Evolutionary conservation across 2,113 vertebrate genomes (phyloP), one percentile per base, ranked within the genome.

Genomic region (Dicentrarchus labrax): DNA sequence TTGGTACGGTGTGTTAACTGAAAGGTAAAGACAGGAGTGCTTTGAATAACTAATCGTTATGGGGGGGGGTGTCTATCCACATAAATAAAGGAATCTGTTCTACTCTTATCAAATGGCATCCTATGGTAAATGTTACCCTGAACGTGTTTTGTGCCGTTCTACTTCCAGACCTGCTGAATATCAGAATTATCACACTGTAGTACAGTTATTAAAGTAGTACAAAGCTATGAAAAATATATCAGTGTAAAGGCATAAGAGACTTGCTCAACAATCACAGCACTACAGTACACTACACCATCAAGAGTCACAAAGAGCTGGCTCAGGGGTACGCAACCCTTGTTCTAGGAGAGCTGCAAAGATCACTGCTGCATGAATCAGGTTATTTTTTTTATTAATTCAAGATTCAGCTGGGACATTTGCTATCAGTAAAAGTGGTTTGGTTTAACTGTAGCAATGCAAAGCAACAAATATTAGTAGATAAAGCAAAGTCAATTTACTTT

Each of bases 101-200:
- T 47, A 38, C 64, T 84, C 64, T 64, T 30, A 67, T 82, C 69
- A 39, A 77, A 84, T 47, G 53, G 45, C 72, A 39, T 87, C 67
- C 83, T 86, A 75, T 21, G 72, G 65, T 86, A 83, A 91, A 91
- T 47, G 85, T 92, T 85, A 89, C 78, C 89, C 83, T 86, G 76
- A 91, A 92, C 24, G 69, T 48, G 51, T 87, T 75, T 88, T 88
- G 88, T 94, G 90, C 80, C 76, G 76, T 91, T 94, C 94, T 89
- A 92, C 86, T 88, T 94, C 95, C 93, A 94, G 92, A 88, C 95
- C 94, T 92, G 94, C 94, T 96, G 95, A 94, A 95, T 94, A 90
- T 91, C 91, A 86, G 50, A 91, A 90, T 86, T 84, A 88, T 94
- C 88, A 93, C 83, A 91, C 87, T 83, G 87, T 91, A 67, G 90